These are phyloP conservation scores for Gastrophysa polygoni DNA, from an alignment of 2,888 invertebrate species.

Conservation along the genomic window DNA sequence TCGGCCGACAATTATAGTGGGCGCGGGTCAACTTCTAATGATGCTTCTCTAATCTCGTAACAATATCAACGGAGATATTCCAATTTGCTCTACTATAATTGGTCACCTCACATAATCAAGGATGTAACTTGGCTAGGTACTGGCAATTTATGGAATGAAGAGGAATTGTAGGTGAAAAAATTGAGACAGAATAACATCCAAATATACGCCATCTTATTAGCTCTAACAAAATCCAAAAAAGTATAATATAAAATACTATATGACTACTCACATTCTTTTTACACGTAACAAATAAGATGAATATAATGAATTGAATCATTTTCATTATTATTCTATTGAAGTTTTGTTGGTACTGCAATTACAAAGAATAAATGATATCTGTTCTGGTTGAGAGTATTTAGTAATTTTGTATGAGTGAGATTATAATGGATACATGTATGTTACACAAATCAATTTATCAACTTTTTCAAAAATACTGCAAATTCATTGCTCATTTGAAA, in stretches of 20 bases:
- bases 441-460: too few relatives aligned
- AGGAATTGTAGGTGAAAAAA: slow-evolving; percentile 15
- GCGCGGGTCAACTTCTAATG: too few relatives aligned
- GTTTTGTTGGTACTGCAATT: slow-evolving; percentile 38
- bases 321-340: slow-evolving; percentile 34
- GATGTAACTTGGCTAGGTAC: too few relatives aligned
- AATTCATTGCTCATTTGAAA: too few relatives aligned
- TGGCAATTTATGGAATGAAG: not conserved
- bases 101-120: too few relatives aligned
- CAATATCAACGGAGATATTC: too few relatives aligned
- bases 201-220: slow-evolving; percentile 62
- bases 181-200: slow-evolving; percentile 53
- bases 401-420: too few relatives aligned
- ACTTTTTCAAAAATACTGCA: too few relatives aligned
- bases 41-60: too few relatives aligned
- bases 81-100: too few relatives aligned
- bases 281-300: slow-evolving; percentile 54
- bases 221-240: slow-evolving; percentile 59
- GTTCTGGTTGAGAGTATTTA: slow-evolving; percentile 14
- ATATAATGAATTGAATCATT: slow-evolving; percentile 35
- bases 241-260: slow-evolving; percentile 58
- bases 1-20: too few relatives aligned
- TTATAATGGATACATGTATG: too few relatives aligned
- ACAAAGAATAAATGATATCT: slow-evolving; percentile 31
- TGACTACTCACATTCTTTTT: slow-evolving; percentile 52